Evolutionary conservation across 2,888 invertebrate species (phyloP).

Genomic region (Dusona sp.): DNA sequence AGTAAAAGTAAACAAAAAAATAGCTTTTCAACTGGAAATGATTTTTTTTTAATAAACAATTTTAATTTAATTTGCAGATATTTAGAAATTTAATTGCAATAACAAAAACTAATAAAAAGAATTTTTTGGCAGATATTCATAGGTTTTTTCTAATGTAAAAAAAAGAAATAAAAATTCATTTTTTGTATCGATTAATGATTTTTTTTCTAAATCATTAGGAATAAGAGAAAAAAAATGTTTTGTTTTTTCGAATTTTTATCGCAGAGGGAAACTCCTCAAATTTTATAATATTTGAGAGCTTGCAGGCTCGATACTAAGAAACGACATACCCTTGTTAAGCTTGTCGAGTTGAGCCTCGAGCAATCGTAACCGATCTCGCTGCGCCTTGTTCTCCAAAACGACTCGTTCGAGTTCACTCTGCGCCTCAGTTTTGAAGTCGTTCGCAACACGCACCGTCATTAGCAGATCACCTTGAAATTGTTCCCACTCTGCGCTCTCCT

Average conservation of each 20-base stretch:
- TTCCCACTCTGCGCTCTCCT: constrained; percentile 95
- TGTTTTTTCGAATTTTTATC: background rate
- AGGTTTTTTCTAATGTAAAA: background rate
- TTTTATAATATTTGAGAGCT: constrained; percentile 47
- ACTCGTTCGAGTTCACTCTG: constrained; percentile 93
- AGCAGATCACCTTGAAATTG: constrained; percentile 97
- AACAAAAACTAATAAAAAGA: too few species aligned
- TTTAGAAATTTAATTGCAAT: too few species aligned
- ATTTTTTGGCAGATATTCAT: background rate
- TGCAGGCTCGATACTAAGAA: constrained; percentile 8
- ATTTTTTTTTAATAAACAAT: too few species aligned
- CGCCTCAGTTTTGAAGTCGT: constrained; percentile 98
- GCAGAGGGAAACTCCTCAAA: background rate
- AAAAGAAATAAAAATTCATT: background rate
- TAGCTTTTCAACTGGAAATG: too few species aligned
- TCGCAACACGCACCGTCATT: constrained; percentile 97
- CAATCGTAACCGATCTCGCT: constrained; percentile 91
- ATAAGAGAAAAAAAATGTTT: too few species aligned
- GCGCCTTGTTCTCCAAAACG: constrained; percentile 92
- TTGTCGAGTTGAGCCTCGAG: constrained; percentile 93
- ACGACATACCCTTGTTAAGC: constrained; percentile 88
- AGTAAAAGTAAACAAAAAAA: too few species aligned
- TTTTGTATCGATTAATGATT: too few species aligned
- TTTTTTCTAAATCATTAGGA: too few species aligned
- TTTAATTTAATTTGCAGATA: too few species aligned